Conservation (phyloP, 2,888 invertebrate species). For the Nomada goodeniana region DNA sequence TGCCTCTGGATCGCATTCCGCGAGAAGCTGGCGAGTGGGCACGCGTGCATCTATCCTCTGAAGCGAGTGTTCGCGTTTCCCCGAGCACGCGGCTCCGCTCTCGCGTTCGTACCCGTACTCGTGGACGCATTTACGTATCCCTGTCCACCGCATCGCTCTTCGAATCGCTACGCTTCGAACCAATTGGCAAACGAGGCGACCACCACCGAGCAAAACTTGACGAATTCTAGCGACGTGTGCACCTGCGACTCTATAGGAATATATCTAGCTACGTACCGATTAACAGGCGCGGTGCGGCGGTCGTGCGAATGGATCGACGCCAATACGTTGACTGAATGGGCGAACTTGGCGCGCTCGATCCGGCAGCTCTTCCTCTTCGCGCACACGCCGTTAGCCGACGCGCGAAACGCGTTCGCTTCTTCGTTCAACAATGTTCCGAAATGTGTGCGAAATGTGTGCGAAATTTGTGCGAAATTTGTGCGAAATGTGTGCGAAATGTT, state of each 20-base stretch:
- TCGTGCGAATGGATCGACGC: background rate
- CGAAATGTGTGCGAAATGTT: no score
- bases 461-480: no score
- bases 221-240: background rate
- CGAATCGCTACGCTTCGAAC: background rate
- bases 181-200: background rate
- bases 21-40: slow-evolving; percentile 68
- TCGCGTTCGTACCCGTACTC: slow-evolving; percentile 14
- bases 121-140: background rate
- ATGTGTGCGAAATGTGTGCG: no score
- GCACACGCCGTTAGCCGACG: background rate
- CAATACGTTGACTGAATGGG: background rate
- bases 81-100: slow-evolving; percentile 1
- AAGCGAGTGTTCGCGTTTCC: background rate
- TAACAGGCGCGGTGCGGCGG: background rate
- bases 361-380: background rate
- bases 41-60: slow-evolving; percentile 62
- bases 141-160: background rate
- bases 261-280: no score
- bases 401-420: background rate
- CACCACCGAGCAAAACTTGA: background rate
- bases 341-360: background rate
- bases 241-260: no score
- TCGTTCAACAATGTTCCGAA: background rate
- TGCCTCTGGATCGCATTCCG: slow-evolving; percentile 76